Evolutionary conservation across 2,888 invertebrate species (phyloP).

Genomic region (Scaptomyza cyrtandrae): DNA sequence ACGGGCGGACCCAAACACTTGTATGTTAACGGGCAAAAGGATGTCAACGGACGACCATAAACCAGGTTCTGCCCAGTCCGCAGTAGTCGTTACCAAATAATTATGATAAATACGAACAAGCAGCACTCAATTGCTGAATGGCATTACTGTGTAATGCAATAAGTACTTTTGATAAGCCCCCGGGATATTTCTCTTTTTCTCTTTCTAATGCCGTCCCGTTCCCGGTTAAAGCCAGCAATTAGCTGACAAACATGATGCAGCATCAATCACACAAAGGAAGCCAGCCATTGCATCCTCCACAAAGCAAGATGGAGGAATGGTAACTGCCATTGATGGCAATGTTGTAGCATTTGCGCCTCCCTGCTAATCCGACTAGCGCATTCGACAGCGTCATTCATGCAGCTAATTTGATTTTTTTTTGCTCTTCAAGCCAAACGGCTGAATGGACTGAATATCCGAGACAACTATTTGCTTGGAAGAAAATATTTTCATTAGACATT

Average conservation of each 20-base stretch:
- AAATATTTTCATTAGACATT: slow-evolving; percentile 79
- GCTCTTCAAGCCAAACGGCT: slow-evolving; percentile 41
- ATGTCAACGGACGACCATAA: slow-evolving; percentile 1
- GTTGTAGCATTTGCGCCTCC: slow-evolving; percentile 23
- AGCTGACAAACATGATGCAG: slow-evolving; percentile 66
- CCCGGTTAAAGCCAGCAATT: slow-evolving; percentile 53
- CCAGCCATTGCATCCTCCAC: slow-evolving; percentile 25
- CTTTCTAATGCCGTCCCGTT: background rate
- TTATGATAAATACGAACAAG: slow-evolving; percentile 44
- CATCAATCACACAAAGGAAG: slow-evolving; percentile 61
- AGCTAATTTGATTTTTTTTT: slow-evolving; percentile 73
- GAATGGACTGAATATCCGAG: background rate
- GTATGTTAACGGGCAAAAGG: slow-evolving; percentile 2
- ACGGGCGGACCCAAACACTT: slow-evolving; percentile 10
- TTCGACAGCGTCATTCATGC: slow-evolving; percentile 72
- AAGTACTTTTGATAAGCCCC: slow-evolving; percentile 55
- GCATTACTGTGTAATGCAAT: slow-evolving; percentile 64
- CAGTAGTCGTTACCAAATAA: slow-evolving; percentile 42
- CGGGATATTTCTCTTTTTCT: background rate
- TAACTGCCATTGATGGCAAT: slow-evolving; percentile 40
- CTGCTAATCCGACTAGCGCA: slow-evolving; percentile 68
- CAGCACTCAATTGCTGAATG: slow-evolving; percentile 35
- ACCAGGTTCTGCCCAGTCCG: background rate
- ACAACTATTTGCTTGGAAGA: slow-evolving; percentile 40
- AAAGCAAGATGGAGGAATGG: slow-evolving; percentile 11